A percentile compares a stretch with the other conserved stretches of the same genome.
Evolutionary conservation across 1,140 invertebrate species (phyloP).

Genomic region (Dendroctonus valens): DNA sequence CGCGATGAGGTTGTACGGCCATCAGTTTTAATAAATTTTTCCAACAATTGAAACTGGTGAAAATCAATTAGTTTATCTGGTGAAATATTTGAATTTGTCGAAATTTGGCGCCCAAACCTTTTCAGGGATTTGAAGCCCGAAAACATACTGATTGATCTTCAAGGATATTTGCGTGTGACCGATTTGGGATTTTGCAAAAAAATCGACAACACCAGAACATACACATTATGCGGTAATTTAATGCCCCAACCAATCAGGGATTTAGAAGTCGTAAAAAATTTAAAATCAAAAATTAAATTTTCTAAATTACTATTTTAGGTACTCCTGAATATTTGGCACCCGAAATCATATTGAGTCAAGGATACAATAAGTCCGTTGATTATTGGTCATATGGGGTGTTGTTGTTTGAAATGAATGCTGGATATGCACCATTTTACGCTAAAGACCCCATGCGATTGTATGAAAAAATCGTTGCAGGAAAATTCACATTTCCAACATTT

Average conservation of each 20-base stretch:
- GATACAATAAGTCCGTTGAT: slow-evolving; percentile 99
- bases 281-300: slow-evolving; percentile 13
- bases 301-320: slow-evolving; percentile 48
- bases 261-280: neutral
- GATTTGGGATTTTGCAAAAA: slow-evolving; percentile 89
- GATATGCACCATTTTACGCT: slow-evolving; percentile 81
- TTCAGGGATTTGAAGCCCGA: slow-evolving; percentile 90
- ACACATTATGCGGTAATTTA: slow-evolving; percentile 78
- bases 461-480: slow-evolving; percentile 79
- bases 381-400: slow-evolving; percentile 97
- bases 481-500: slow-evolving; percentile 67
- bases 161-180: slow-evolving; percentile 79
- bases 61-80: too few relatives aligned
- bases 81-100: too few relatives aligned
- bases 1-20: too few relatives aligned
- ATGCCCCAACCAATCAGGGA: neutral
- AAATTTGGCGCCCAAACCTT: neutral
- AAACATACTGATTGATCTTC: slow-evolving; percentile 87
- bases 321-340: slow-evolving; percentile 96
- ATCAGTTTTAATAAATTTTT: too few relatives aligned
- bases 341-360: slow-evolving; percentile 95
- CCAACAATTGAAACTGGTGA: too few relatives aligned
- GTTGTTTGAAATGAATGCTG: slow-evolving; percentile 89
- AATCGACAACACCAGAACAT: slow-evolving; percentile 63
- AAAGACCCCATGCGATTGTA: slow-evolving; percentile 88